phyloP scores from a whole-genome alignment of 2,113 vertebrate species.

The Rana temporaria region DNA sequence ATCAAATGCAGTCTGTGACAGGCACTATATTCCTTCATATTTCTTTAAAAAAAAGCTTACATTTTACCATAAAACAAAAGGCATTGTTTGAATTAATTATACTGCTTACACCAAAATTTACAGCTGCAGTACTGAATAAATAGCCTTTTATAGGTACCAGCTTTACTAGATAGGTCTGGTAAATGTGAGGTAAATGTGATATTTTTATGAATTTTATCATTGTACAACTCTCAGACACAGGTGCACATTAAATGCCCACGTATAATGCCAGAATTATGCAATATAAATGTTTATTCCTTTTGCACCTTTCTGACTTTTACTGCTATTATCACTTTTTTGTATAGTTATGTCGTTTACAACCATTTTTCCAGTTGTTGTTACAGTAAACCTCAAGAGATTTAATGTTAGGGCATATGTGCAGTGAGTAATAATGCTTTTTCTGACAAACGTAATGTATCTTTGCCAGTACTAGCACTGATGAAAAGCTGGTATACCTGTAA shows the following conservation, averaged over 20 bases:
- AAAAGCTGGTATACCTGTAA: slow-evolving; percentile 1
- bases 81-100: too few relatives aligned
- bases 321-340: background rate
- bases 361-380: background rate
- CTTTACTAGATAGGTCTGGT: background rate
- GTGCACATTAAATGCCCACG: too few relatives aligned
- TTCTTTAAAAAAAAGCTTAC: too few relatives aligned
- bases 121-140: too few relatives aligned
- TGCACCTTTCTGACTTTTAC: background rate
- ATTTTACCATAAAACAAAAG: too few relatives aligned
- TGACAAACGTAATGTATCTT: background rate
- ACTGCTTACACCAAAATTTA: too few relatives aligned
- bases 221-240: background rate
- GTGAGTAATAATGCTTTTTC: background rate
- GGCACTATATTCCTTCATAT: too few relatives aligned
- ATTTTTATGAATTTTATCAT: background rate
- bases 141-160: too few relatives aligned
- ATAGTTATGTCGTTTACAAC: background rate
- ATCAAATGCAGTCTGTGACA: too few relatives aligned
- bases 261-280: too few relatives aligned
- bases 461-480: background rate
- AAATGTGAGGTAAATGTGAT: background rate
- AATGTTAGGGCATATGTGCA: background rate
- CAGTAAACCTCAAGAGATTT: background rate
- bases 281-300: too few relatives aligned